A percentile compares a stretch with the other conserved stretches of the same genome.
phyloP scores from a whole-genome alignment of 2,113 vertebrate species.

The Psephotus haematonotus region DNA sequence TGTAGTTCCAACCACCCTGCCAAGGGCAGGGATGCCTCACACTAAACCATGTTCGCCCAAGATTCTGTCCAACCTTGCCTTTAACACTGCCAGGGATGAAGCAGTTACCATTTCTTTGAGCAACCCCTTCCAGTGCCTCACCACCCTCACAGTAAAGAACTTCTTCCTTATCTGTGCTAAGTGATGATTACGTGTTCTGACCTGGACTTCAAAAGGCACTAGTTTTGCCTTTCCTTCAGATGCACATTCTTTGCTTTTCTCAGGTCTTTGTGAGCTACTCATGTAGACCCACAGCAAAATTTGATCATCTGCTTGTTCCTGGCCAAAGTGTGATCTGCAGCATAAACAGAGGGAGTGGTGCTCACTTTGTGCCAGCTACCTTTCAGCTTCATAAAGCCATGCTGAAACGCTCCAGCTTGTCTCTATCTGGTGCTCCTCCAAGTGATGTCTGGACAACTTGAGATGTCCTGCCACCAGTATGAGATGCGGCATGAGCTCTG shows the following conservation, averaged over 20 bases:
- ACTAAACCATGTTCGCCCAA: too few relatives aligned
- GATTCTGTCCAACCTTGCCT: too few relatives aligned
- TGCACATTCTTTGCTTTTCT: neutral
- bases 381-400: neutral
- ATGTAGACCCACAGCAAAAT: neutral
- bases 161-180: neutral
- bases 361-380: neutral
- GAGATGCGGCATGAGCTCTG: neutral
- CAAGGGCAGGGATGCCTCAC: too few relatives aligned
- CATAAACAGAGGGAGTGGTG: neutral
- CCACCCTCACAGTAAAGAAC: too few relatives aligned
- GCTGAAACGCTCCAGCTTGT: rapidly evolving
- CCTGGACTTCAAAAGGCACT: neutral
- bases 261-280: neutral
- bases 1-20: too few relatives aligned
- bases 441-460: neutral
- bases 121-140: too few relatives aligned
- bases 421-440: rapidly evolving
- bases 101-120: too few relatives aligned
- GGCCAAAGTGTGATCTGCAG: neutral
- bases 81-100: too few relatives aligned
- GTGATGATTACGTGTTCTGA: neutral
- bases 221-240: neutral
- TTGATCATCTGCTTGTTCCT: neutral
- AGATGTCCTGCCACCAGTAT: neutral